Evolutionary conservation across 2,888 invertebrate genomes (phyloP).

Genomic region (Phyllotreta striolata): DNA sequence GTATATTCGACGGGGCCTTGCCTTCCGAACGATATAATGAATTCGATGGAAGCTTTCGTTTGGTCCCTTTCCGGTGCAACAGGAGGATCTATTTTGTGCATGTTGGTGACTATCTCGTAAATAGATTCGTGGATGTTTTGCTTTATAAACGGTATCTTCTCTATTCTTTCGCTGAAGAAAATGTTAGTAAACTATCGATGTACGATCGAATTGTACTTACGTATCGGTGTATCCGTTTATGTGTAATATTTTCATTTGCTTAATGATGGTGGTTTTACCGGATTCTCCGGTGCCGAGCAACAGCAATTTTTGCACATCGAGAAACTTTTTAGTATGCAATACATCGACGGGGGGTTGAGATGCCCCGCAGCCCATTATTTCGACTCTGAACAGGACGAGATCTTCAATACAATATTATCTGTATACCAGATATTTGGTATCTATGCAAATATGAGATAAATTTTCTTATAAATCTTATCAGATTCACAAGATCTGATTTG

Average conservation of each 20-base stretch:
- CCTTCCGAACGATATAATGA: slow-evolving; percentile 63
- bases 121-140: slow-evolving; percentile 81
- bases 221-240: slow-evolving; percentile 77
- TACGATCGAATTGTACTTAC: slow-evolving; percentile 62
- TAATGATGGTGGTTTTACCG: slow-evolving; percentile 85
- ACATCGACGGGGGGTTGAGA: slow-evolving; percentile 43
- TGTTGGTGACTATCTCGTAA: slow-evolving; percentile 69
- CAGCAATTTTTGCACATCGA: slow-evolving; percentile 66
- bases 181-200: not conserved
- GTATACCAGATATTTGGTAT: not conserved
- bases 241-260: slow-evolving; percentile 87
- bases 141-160: slow-evolving; percentile 72
- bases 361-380: slow-evolving; percentile 38
- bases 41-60: slow-evolving; percentile 62
- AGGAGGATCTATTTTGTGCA: slow-evolving; percentile 61
- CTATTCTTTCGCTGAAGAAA: slow-evolving; percentile 69
- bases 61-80: slow-evolving; percentile 65
- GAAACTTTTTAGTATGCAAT: slow-evolving; percentile 47
- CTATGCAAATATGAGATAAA: not conserved
- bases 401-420: not conserved
- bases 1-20: slow-evolving; percentile 65
- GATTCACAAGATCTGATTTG: not conserved
- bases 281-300: slow-evolving; percentile 80
- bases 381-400: not conserved
- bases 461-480: slow-evolving; percentile 2